These are phyloP conservation scores for Drosophila pseudoobscura DNA, from an alignment of 1,140 invertebrate genomes.

Conservation along the genomic window DNA sequence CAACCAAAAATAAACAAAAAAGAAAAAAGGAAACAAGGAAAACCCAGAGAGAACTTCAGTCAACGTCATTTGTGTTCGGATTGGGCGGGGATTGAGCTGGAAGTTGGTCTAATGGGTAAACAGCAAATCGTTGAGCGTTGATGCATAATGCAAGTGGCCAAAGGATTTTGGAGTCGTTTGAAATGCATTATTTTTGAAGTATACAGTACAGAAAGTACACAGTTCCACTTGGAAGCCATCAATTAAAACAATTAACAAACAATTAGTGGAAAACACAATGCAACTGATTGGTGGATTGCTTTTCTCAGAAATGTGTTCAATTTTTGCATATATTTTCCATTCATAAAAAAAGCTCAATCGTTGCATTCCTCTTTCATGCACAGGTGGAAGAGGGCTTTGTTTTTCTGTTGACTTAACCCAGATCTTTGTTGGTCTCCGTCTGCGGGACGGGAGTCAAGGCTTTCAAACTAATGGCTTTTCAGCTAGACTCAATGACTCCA, in stretches of 20 bases:
- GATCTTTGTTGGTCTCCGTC: neutral
- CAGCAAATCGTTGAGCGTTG: constrained; percentile 36
- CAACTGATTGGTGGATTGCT: neutral
- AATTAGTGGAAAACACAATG: neutral
- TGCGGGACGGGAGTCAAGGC: too few relatives aligned
- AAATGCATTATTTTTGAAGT: constrained; percentile 25
- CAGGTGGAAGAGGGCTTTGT: too few relatives aligned
- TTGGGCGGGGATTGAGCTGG: neutral
- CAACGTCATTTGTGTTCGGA: constrained; percentile 2
- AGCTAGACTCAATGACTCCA: neutral
- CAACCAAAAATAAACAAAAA: constrained; percentile 1
- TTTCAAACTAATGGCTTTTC: neutral
- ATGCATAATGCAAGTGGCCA: constrained; percentile 2
- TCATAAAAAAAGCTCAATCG: too few relatives aligned
- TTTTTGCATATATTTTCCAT: too few relatives aligned
- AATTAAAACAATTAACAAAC: too few relatives aligned
- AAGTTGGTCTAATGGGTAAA: constrained; percentile 18
- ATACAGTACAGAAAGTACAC: constrained; percentile 31
- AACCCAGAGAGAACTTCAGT: neutral
- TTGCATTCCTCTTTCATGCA: too few relatives aligned
- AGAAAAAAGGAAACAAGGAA: constrained; percentile 21
- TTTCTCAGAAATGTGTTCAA: too few relatives aligned
- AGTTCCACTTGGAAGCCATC: neutral
- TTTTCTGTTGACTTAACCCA: constrained; percentile 1
- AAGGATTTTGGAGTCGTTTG: constrained; percentile 7